Evolutionary conservation across 1,140 invertebrate species (phyloP), one percentile per base, ranked within the genome.

Genomic region (Drosophila elegans): DNA sequence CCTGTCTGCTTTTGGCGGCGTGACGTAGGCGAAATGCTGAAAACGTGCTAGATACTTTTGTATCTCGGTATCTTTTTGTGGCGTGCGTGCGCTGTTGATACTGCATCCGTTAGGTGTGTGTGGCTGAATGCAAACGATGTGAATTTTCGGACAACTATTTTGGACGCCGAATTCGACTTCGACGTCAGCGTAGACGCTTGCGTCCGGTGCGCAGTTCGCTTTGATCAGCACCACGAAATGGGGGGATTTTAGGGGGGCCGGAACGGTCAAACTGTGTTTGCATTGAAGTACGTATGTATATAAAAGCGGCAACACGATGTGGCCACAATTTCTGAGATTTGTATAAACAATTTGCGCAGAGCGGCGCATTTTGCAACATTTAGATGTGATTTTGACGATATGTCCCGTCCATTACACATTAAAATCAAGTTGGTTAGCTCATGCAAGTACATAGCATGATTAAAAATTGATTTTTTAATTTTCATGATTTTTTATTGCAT

Each of bases 81-180:
- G 76, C 57, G 54, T 61, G 76, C 66, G 76, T 71, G 54, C 53
- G 48, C 48, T 39, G 66, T 69, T 54, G 54, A 61, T 80, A 80
- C 74, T 88, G 83, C 83, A 88, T 88, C 83, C 83, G 83, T 89
- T 88, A 88, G 83, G 84, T 88, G 83, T 88, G 66, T 86, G 80
- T 80, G 76, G 80, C 63, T 88, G 83, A 74, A 88, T 88, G 83
- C 83, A 88, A 88, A 88, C 81, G 83, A 79, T 79, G 67, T 80
- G 79, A 83, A 80, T 86, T 83, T 88, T 71, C 48, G 75, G 67
- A 52, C 60, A 83, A 72, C 71, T 78, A 67, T 83, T 83, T 80
- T 62, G 59, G 69, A 54, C 60, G 73, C 16, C 69, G 49, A 56
- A 32, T 39, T 25, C 46, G 34, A 41, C 41, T 41, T 5, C 45